Percentiles rank a stretch among this genome's conserved stretches.
These are phyloP conservation scores for Smittia sp. DNA, from an alignment of 2,888 invertebrate genomes.

Conservation along the genomic window DNA sequence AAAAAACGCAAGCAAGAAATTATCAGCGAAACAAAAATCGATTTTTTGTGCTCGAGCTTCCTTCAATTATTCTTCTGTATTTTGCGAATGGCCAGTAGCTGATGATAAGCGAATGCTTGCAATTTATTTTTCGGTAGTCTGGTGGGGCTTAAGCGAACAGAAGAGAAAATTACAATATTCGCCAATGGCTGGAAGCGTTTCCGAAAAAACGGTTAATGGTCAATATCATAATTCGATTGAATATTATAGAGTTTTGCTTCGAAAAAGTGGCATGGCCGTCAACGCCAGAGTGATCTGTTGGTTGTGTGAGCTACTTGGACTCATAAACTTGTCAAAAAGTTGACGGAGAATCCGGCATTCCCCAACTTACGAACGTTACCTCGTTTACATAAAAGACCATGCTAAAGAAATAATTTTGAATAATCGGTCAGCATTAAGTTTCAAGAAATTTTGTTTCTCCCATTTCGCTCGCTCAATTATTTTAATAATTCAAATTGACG, in stretches of 20 bases:
- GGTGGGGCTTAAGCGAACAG: not conserved
- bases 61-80: constrained; percentile 18
- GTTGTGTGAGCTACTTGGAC: too few relatives aligned
- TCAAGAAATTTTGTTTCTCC: not conserved
- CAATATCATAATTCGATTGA: constrained; percentile 6
- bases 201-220: not conserved
- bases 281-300: too few relatives aligned
- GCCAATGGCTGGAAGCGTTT: not conserved
- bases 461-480: constrained; percentile 1
- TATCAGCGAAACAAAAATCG: constrained; percentile 1
- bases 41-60: constrained; percentile 9
- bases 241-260: not conserved
- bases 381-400: not conserved
- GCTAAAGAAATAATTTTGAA: not conserved
- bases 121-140: constrained; percentile 3
- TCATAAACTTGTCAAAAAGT: too few relatives aligned
- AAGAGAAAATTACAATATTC: constrained; percentile 21
- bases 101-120: constrained; percentile 4
- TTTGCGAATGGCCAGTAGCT: not conserved
- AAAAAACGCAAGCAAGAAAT: not conserved
- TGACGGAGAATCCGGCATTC: too few relatives aligned
- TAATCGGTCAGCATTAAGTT: not conserved
- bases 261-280: too few relatives aligned
- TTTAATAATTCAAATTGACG: constrained; percentile 32
- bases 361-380: too few relatives aligned